Percentiles rank a stretch among this genome's conserved stretches.
phyloP scores from a whole-genome alignment of 2,888 invertebrate genomes.

The Pasiphila rectangulata region DNA sequence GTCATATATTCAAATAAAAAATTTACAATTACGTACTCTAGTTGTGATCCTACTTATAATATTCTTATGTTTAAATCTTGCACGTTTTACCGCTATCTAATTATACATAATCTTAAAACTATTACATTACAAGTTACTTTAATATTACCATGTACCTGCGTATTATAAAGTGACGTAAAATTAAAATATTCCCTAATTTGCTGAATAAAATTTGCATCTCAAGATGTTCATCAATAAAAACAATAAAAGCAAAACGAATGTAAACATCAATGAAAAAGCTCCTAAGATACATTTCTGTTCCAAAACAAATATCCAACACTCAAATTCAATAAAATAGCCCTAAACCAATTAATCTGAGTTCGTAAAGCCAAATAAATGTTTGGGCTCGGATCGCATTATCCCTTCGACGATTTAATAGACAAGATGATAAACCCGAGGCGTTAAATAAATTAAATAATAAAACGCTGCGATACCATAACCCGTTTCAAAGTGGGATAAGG shows the following conservation, averaged over 20 bases:
- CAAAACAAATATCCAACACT: slow-evolving; percentile 26
- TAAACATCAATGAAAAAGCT: slow-evolving; percentile 10
- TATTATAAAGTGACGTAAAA: too few relatives aligned
- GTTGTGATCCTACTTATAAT: too few relatives aligned
- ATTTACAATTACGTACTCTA: too few relatives aligned
- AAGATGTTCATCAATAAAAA: too few relatives aligned
- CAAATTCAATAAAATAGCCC: slow-evolving; percentile 46
- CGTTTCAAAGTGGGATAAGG: slow-evolving; percentile 56
- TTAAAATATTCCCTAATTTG: too few relatives aligned
- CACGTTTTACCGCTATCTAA: too few relatives aligned
- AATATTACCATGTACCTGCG: too few relatives aligned
- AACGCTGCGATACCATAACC: slow-evolving; percentile 71
- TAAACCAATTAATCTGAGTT: slow-evolving; percentile 45
- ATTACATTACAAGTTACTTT: too few relatives aligned
- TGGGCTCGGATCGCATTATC: slow-evolving; percentile 70
- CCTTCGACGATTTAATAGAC: slow-evolving; percentile 76
- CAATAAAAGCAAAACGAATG: neutral
- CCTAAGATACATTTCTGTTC: slow-evolving; percentile 14
- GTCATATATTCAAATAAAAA: too few relatives aligned
- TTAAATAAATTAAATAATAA: slow-evolving; percentile 81
- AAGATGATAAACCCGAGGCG: slow-evolving; percentile 71
- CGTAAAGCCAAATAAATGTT: slow-evolving; percentile 60
- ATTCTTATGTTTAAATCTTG: too few relatives aligned
- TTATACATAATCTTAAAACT: too few relatives aligned
- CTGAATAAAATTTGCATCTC: too few relatives aligned